These are phyloP conservation scores for Oligia latruncula DNA, from an alignment of 2,888 invertebrate genomes.

Conservation along the genomic window DNA sequence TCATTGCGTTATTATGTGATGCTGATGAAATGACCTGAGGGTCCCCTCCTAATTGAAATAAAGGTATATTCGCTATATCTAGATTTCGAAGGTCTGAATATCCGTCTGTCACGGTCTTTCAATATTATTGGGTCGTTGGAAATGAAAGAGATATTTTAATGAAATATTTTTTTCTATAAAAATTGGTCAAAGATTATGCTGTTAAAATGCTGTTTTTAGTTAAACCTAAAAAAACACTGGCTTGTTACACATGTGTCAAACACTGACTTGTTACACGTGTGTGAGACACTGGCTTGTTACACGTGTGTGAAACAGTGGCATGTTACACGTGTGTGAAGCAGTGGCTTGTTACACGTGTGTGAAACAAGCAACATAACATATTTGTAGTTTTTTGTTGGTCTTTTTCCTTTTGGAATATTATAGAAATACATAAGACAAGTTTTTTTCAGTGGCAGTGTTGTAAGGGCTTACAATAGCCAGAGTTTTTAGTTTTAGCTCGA, in stretches of 20 bases:
- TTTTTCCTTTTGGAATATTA: background rate
- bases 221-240: background rate
- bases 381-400: background rate
- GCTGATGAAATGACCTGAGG: constrained; percentile 48
- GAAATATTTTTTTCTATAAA: background rate
- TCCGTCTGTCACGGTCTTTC: background rate
- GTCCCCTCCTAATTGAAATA: constrained; percentile 40
- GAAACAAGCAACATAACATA: background rate
- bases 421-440: background rate
- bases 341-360: background rate
- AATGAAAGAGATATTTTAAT: background rate
- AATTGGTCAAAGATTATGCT: background rate
- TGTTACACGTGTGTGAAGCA: too few species aligned
- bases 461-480: background rate
- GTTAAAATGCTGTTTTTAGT: background rate
- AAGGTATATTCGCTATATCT: background rate
- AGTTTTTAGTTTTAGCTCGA: constrained; percentile 2
- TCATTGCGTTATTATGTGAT: constrained; percentile 60
- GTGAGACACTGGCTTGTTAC: background rate
- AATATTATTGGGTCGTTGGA: background rate
- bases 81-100: constrained; percentile 4
- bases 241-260: too few species aligned
- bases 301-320: too few species aligned
- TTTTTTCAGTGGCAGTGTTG: background rate
- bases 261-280: background rate